Evolutionary conservation across 2,113 vertebrate genomes (phyloP), one percentile per base, ranked within the genome.

Genomic region (Lontra canadensis): DNA sequence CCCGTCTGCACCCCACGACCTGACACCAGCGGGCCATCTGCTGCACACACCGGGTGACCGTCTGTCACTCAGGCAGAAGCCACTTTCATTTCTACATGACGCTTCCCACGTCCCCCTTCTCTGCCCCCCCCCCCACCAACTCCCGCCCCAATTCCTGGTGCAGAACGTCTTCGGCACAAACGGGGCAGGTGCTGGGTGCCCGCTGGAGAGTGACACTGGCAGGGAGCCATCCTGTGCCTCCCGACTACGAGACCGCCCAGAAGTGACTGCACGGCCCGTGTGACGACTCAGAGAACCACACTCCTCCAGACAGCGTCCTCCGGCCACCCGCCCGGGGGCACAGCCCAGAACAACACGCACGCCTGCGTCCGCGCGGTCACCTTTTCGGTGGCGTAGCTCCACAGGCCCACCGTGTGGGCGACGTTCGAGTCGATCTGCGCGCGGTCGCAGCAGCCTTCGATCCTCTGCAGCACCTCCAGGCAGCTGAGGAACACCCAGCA

Each of bases 401-500:
- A 99, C 36, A 99, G 98, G 1, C 99, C 99, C 88, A 99, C 99
- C 0, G 99, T 99, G 95, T 99, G 99, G 21, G 99, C 99, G 95
- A 99, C 98, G 98, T 99, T 99, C 17, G 99, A 99, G 31, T 99
- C 99, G 39, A 99, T 98, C 95, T 99, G 99, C 7, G 98, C 98
- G 63, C 98, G 99, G 81, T 99, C 99, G 71, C 99, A 99, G 97
- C 99, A 99, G 86, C 99, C 99, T 97, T 99, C 99, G 82, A 99
- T 99, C 97, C 99, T 99, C 98, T 99, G 99, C 90, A 99, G 98
- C 96, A 99, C 99, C 98, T 99, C 99, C 98, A 99, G 97, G 90
- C 99, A 99, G 98, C 99, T 99, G 98, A 99, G 98, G 93, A 99
- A 99, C 63, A 99, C 99, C 99, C 99, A 99, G 97, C 99, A 99